Percentiles rank a stretch among this genome's conserved stretches.
Evolutionary conservation across 1,140 invertebrate species (phyloP).

Genomic region (Nasonia vitripennis): DNA sequence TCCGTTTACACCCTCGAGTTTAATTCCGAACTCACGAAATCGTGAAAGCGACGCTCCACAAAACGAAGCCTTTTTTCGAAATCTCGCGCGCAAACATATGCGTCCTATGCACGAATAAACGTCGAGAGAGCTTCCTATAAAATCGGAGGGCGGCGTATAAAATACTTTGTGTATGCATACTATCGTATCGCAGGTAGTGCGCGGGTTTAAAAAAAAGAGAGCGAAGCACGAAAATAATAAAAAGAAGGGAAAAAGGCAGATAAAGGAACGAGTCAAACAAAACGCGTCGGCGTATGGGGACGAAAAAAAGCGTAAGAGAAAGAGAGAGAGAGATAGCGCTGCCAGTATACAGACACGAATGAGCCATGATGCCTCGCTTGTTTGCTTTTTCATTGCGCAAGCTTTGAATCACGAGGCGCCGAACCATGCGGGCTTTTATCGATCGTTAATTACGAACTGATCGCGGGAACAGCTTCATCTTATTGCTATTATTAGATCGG

Average conservation of each 20-base stretch:
- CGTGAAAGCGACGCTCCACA: no score
- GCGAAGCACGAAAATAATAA: neutral
- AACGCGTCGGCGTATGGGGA: neutral
- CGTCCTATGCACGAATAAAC: no score
- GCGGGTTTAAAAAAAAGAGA: neutral
- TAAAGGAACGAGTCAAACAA: conserved; percentile 18
- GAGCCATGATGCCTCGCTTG: conserved; percentile 11
- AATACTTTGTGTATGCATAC: neutral
- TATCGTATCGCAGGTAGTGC: neutral
- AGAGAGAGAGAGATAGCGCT: neutral
- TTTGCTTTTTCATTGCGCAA: conserved; percentile 28
- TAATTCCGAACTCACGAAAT: no score
- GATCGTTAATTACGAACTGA: conserved; percentile 19
- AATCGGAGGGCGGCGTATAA: neutral
- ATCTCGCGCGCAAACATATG: no score
- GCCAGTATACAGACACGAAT: conserved; percentile 4
- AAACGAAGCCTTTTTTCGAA: no score
- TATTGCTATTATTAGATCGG: conserved; percentile 15
- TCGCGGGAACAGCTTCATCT: neutral
- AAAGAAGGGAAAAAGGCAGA: neutral
- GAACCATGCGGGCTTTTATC: neutral
- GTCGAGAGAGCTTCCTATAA: no score
- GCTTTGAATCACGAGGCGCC: conserved; percentile 10
- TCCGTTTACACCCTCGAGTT: no score
- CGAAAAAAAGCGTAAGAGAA: neutral